A percentile compares a stretch with the other conserved stretches of the same genome.
These are phyloP conservation scores for Argynnis bischoffii DNA, from an alignment of 2,888 invertebrate genomes.

Conservation along the genomic window DNA sequence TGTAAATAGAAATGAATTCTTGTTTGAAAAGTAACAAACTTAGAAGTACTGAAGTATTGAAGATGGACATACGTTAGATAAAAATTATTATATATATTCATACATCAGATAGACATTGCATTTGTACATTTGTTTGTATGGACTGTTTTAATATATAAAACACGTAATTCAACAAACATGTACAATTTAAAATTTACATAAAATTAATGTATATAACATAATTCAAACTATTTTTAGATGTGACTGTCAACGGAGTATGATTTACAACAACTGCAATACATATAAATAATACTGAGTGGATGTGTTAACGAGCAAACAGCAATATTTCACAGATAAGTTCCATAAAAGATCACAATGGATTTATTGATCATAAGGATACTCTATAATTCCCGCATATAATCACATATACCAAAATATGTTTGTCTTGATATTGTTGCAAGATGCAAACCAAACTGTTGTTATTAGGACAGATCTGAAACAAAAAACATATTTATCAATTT, in stretches of 20 bases:
- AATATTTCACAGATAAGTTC: slow-evolving; percentile 58
- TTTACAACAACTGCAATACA: slow-evolving; percentile 3
- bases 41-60: neutral
- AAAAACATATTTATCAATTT: slow-evolving; percentile 21
- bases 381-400: slow-evolving; percentile 68
- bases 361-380: slow-evolving; percentile 60
- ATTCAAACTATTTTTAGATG: no score
- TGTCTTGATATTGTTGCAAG: slow-evolving; percentile 79
- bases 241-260: neutral
- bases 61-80: neutral
- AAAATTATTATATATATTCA: slow-evolving; percentile 5
- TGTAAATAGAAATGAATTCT: no score
- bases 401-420: slow-evolving; percentile 82
- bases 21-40: neutral
- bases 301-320: neutral
- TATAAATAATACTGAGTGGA: slow-evolving; percentile 37
- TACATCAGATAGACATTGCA: neutral
- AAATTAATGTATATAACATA: neutral
- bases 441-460: slow-evolving; percentile 56
- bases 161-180: slow-evolving; percentile 10
- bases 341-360: slow-evolving; percentile 53
- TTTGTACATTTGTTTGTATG: neutral
- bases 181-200: neutral
- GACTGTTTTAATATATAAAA: slow-evolving; percentile 7
- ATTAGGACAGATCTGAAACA: slow-evolving; percentile 80